These are phyloP conservation scores for Nesoenas mayeri DNA, from an alignment of 2,113 vertebrate species.

Conservation along the genomic window DNA sequence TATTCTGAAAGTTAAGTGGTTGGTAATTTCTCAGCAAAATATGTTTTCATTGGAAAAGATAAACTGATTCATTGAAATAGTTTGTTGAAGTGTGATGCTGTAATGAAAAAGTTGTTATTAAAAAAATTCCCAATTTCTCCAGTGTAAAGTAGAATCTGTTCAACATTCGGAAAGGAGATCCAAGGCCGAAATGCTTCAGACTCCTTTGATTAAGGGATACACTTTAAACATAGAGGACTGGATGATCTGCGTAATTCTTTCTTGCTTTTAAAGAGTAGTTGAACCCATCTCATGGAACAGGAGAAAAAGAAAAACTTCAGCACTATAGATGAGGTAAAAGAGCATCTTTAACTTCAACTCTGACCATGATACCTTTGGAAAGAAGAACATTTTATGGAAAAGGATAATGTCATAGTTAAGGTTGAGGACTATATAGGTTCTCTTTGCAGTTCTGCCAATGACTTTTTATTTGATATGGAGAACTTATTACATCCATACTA, in stretches of 20 bases:
- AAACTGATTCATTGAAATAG: not conserved
- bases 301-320: not conserved
- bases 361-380: not conserved
- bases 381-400: not conserved
- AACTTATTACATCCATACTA: not conserved
- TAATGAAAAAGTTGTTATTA: not conserved
- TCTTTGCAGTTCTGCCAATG: not conserved
- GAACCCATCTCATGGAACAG: not conserved
- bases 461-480: not conserved
- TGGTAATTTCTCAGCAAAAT: conserved; percentile 15
- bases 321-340: not conserved
- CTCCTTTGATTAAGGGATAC: not conserved
- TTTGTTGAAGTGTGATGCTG: not conserved
- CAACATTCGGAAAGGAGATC: not conserved
- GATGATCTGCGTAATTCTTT: not conserved
- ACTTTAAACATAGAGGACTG: not conserved
- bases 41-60: not conserved
- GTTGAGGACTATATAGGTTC: not conserved
- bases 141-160: not conserved
- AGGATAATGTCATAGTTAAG: not conserved
- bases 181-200: not conserved
- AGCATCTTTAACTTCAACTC: not conserved
- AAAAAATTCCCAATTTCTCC: not conserved
- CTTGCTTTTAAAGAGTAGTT: not conserved
- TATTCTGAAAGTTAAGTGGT: not conserved